Percentiles rank a stretch among this genome's conserved stretches.
Evolutionary conservation across 2,113 vertebrate species (phyloP).

Genomic region (Corydoras maculifer): DNA sequence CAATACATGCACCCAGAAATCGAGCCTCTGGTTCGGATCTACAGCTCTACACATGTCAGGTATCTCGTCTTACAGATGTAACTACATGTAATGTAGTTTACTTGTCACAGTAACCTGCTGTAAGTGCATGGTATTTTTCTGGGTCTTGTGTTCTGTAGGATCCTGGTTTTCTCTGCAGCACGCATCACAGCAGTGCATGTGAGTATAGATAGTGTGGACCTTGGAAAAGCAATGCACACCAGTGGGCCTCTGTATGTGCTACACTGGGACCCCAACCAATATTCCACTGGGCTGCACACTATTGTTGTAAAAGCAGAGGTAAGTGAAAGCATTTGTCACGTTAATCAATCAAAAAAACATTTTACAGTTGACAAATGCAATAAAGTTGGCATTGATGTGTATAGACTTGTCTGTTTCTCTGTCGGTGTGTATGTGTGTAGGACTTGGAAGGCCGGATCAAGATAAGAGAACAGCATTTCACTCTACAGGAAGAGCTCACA

Average conservation of each 20-base stretch:
- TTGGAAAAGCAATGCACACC: constrained; percentile 69
- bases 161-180: constrained; percentile 85
- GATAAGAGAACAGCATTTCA: constrained; percentile 73
- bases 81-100: neutral
- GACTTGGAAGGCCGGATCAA: constrained; percentile 74
- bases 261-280: constrained; percentile 79
- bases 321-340: constrained; percentile 13
- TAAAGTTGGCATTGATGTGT: too few relatives aligned
- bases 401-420: too few relatives aligned
- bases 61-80: constrained; percentile 47
- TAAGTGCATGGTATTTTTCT: neutral
- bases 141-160: constrained; percentile 54
- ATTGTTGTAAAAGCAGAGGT: constrained; percentile 85
- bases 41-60: constrained; percentile 88
- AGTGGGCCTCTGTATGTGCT: constrained; percentile 85
- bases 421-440: constrained; percentile 50
- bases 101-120: neutral
- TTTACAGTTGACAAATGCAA: too few relatives aligned
- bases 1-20: constrained; percentile 79
- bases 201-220: constrained; percentile 67
- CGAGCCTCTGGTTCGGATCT: constrained; percentile 80
- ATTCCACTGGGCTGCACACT: constrained; percentile 74
- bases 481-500: constrained; percentile 70
- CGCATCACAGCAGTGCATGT: constrained; percentile 74
- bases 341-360: too few relatives aligned